Evolutionary conservation across 2,113 vertebrate species (phyloP).

Genomic region (Percopsis transmontana): DNA sequence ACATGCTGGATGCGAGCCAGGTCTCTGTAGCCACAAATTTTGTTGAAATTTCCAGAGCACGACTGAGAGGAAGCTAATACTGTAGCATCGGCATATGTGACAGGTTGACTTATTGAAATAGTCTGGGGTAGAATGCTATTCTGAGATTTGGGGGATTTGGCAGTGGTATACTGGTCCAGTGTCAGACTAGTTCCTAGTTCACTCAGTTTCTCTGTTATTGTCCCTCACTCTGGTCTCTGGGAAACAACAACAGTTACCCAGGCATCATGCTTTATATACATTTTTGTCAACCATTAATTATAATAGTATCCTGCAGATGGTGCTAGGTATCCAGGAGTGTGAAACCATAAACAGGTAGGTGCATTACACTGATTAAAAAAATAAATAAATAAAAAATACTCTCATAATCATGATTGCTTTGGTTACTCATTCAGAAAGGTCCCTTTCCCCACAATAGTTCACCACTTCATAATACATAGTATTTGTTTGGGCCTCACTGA

Average conservation of each 20-base stretch:
- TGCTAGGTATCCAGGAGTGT: not conserved
- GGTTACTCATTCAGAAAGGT: not conserved
- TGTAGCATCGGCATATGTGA: conserved; percentile 25
- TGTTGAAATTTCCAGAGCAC: conserved; percentile 26
- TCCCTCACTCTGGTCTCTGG: conserved; percentile 23
- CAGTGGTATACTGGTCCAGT: conserved; percentile 18
- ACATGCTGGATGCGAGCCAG: conserved; percentile 15
- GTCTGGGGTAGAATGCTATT: conserved; percentile 24
- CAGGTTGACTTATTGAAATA: conserved; percentile 21
- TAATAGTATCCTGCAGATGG: conserved; percentile 46
- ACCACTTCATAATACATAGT: conserved; percentile 35
- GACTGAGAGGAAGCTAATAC: conserved; percentile 28
- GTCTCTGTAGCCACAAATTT: not conserved
- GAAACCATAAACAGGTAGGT: not conserved
- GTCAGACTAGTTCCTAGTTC: not conserved
- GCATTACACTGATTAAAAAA: conserved; percentile 59
- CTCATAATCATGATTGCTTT: conserved; percentile 52
- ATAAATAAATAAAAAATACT: too few species aligned
- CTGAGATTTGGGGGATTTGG: conserved; percentile 34
- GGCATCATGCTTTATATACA: conserved; percentile 10
- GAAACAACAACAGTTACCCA: conserved; percentile 24
- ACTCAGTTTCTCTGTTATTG: conserved; percentile 11
- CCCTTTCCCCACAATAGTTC: conserved; percentile 20
- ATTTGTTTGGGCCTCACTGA: conserved; percentile 52
- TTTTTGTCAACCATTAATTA: conserved; percentile 41